phyloP scores from a whole-genome alignment of 2,797 vertebrate species.

The Urophycis tenuis region DNA sequence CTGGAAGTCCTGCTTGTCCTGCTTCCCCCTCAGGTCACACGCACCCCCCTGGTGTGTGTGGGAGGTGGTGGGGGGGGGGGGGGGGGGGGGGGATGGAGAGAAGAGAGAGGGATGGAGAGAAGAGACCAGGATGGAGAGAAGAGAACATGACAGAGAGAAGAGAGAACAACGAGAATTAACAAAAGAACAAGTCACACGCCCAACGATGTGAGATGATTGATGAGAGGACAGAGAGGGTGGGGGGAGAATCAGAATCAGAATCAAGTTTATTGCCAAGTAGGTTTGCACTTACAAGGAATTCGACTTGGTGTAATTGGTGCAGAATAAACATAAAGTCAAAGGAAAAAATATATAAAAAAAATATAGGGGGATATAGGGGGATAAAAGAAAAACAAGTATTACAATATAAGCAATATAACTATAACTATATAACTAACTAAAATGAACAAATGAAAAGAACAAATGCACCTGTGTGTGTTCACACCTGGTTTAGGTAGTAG shows the following conservation, averaged over 20 bases:
- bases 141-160: background rate
- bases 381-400: too few relatives aligned
- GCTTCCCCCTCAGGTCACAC: constrained; percentile 78
- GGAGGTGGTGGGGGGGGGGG: background rate
- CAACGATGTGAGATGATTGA: background rate
- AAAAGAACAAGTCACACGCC: background rate
- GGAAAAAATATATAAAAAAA: too few relatives aligned
- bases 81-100: background rate
- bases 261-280: too few relatives aligned
- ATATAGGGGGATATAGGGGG: too few relatives aligned
- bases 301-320: too few relatives aligned
- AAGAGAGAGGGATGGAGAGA: background rate
- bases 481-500: constrained; percentile 91
- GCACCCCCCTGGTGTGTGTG: constrained; percentile 80
- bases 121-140: too few relatives aligned
- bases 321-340: too few relatives aligned
- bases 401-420: too few relatives aligned
- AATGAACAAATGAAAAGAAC: too few relatives aligned
- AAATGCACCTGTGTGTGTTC: background rate
- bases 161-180: background rate
- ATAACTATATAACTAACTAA: too few relatives aligned
- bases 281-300: too few relatives aligned
- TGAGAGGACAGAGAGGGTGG: background rate
- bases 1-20: constrained; percentile 78
- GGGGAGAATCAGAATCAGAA: too few relatives aligned